A percentile compares a stretch with the other conserved stretches of the same genome.
Conservation (phyloP, 1,140 invertebrate species). For the Magallana ariakensis region DNA sequence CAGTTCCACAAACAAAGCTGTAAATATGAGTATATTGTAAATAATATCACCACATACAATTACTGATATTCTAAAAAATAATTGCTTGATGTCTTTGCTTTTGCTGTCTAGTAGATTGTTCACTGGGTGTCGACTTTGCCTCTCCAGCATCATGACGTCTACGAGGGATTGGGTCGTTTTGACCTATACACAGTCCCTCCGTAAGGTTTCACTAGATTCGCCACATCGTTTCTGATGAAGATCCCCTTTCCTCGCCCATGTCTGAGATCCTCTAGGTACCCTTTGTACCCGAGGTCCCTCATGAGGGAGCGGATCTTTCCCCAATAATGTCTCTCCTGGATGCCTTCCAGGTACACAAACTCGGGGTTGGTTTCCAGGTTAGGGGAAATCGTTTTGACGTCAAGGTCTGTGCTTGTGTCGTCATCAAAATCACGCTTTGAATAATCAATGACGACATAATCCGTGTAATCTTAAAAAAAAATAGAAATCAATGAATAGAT, state of each 20-base stretch:
- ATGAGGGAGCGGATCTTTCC: background rate
- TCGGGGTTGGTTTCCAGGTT: background rate
- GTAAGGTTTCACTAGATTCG: background rate
- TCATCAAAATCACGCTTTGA: background rate
- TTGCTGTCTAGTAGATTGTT: too few species aligned
- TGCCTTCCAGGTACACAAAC: background rate
- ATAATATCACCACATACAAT: too few species aligned
- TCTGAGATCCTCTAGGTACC: background rate
- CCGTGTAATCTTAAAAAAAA: background rate
- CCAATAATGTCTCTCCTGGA: constrained; percentile 32
- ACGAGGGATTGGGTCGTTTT: background rate
- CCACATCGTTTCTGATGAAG: constrained; percentile 9
- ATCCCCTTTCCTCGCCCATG: background rate
- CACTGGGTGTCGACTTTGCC: background rate
- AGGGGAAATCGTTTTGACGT: background rate
- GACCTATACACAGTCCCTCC: background rate
- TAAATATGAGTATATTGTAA: too few species aligned
- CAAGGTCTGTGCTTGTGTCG: background rate
- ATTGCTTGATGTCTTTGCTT: too few species aligned
- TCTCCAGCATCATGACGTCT: background rate
- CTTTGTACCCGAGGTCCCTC: background rate
- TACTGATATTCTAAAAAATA: too few species aligned
- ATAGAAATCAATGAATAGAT: background rate
- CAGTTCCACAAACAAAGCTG: too few species aligned
- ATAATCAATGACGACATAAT: constrained; percentile 16